Conservation (phyloP, 92 coral and sea anemone species). For the Zoanthus sansibaricus region DNA sequence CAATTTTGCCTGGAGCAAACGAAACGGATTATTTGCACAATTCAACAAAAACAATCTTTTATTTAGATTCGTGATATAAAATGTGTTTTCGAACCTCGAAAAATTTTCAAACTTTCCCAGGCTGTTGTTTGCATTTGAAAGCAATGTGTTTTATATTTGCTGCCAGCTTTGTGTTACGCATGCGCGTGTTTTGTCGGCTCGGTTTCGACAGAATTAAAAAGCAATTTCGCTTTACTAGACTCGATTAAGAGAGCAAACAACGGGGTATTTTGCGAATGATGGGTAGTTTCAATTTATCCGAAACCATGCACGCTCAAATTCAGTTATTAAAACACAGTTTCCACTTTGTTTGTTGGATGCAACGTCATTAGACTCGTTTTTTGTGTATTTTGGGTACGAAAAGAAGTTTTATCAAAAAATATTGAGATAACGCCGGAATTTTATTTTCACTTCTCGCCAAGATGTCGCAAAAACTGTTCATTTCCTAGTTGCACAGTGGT, state of each 20-base stretch:
- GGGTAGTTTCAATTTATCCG: conserved; percentile 55
- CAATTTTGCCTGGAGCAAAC: not conserved
- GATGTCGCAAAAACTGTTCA: conserved; percentile 32
- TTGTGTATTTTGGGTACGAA: not conserved
- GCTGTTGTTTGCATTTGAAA: conserved; percentile 12
- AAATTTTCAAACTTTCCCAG: not conserved
- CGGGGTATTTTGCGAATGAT: conserved; percentile 48
- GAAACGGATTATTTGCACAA: not conserved
- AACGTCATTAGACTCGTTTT: not conserved
- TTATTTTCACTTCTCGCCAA: conserved; percentile 13
- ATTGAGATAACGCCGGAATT: not conserved
- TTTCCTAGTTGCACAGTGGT: conserved; percentile 38
- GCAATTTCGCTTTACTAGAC: conserved; percentile 49
- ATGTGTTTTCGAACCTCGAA: not conserved
- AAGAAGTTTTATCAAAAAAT: conserved; percentile 13
- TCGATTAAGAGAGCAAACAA: conserved; percentile 69
- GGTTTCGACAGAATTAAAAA: conserved; percentile 54
- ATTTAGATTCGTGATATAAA: not conserved
- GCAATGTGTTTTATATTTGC: conserved; percentile 17
- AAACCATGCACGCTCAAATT: conserved; percentile 11
- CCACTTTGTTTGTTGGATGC: not conserved
- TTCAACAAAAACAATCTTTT: not conserved
- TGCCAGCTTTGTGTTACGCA: conserved; percentile 14
- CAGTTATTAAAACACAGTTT: conserved; percentile 18
- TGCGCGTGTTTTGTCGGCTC: conserved; percentile 14